Conservation (phyloP, 1,140 invertebrate species). For the Ceratitis capitata region DNA sequence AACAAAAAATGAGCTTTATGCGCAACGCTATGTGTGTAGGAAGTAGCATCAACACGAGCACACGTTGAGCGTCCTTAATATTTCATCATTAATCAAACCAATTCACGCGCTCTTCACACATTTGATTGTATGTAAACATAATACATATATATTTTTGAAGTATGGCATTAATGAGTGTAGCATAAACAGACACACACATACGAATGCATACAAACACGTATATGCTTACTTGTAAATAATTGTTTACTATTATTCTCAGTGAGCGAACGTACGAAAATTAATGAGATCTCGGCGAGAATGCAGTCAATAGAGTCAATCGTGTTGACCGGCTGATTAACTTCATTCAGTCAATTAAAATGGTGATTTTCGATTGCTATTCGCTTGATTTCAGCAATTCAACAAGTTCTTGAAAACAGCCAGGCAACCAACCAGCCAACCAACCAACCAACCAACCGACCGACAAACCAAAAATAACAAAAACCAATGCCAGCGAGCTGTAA, state of each 20-base stretch:
- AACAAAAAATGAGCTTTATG: too few species aligned
- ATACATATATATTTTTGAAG: conserved; percentile 3
- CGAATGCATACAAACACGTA: too few species aligned
- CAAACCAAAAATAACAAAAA: neutral
- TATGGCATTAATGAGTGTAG: neutral
- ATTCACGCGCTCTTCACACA: neutral
- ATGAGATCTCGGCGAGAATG: neutral
- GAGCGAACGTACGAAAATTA: too few species aligned
- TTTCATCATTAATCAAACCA: neutral
- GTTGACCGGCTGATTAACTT: conserved; percentile 23
- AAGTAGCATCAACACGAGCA: neutral
- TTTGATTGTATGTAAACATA: too few species aligned
- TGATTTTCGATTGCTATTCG: conserved; percentile 14
- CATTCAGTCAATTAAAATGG: conserved; percentile 21
- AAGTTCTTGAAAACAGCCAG: neutral
- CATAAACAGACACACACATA: too few species aligned
- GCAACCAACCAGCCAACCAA: too few species aligned
- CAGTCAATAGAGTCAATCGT: conserved; percentile 2
- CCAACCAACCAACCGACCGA: too few species aligned
- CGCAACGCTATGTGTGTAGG: neutral
- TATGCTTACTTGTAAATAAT: neutral
- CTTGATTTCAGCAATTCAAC: conserved; percentile 4
- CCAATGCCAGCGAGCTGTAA: neutral
- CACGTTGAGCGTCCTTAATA: neutral
- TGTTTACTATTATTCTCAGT: neutral